Base-by-base conservation (phyloP, 2,888 invertebrate species). In the Apoda limacodes region DNA sequence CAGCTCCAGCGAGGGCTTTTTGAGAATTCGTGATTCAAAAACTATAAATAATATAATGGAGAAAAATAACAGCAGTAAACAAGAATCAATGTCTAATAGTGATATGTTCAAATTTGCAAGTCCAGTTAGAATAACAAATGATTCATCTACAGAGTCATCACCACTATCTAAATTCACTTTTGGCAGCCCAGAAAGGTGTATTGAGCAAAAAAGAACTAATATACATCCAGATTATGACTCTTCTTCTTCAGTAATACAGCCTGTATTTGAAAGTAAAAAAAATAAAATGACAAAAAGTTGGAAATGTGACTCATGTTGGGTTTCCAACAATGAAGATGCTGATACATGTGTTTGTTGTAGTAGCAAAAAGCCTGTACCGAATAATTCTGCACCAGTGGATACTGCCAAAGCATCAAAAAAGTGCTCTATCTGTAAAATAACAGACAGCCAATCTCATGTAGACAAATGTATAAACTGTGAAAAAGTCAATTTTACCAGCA, bases 321-420 rank as follows among this genome's bases (percentile, higher is more conserved):
- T 61, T 10, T 32, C 34, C n/a, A 68, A 69, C 35, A 54, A 61
- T 32, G 19, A 41, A 2, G 45, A 48, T 17, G 41, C 46, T n/a
- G 60, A 63, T 13, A 54, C 55, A 23, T 68, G 68, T 42, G 50
- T 50, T 4, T 60, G 60, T 22, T 74, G 70, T 45, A 62, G 63
- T 3, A 47, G 40, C 6, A 55, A 53, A 22, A 51, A 45, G 17
- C 47, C 52, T 4, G 9, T 30, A 2, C 36, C 30, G 7, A 22
- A 32, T 23, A 27, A 24, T 6, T 28, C 31, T 11, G 39, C n/a
- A n/a, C n/a, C n/a, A n/a, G n/a, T n/a, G n/a, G n/a, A n/a, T n/a
- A n/a, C n/a, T n/a, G n/a, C n/a, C n/a, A n/a, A n/a, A n/a, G n/a
- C n/a, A 7, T 9, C 26, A 1, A 19, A 36, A 7, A 56, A 53